Evolutionary conservation across 2,113 vertebrate genomes (phyloP), one percentile per base, ranked within the genome.

Genomic region (Callipepla squamata): DNA sequence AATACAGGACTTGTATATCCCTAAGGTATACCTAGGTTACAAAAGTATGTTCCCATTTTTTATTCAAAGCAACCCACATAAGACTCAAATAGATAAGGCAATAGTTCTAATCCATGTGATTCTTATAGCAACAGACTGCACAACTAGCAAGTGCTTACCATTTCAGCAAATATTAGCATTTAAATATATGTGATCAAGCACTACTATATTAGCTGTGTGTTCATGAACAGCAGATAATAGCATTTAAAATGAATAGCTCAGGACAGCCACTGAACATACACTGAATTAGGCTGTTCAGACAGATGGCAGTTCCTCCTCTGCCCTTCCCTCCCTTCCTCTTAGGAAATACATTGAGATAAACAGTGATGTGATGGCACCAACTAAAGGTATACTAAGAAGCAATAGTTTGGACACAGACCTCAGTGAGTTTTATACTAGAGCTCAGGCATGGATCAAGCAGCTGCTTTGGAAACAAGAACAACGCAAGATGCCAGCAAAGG

Each of bases 131-230:
- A 90, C 53, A 93, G 74, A 63, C 25, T 38, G 62, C 34, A 85
- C 19, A 26, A 69, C 61, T 55, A n/a, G 18, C 50, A 87, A 77
- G 50, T 17, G 36, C 68, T 87, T 77, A 75, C 53, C 26, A 55
- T 89, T 83, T 92, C 84, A 53, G 80, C 44, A 83, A 57, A 57
- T 65, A 63, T 65, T 92, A 86, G 69, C 58, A 84, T 74, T 90
- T 93, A 95, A 93, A 94, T 89, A 93, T 34, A 78, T 23, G 74
- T 30, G 61, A 88, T 63, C 88, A 72, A 82, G 76, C 66, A 69
- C 66, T 72, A 87, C 55, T 86, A 88, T 83, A 93, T 85, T 78
- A 89, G 78, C 74, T 91, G 87, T 82, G 80, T 70, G 42, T 91
- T 87, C 74, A 91, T n/a, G 81, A 87, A 85, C 82, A 95, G 73